Evolutionary conservation across 2,888 invertebrate species (phyloP).

Genomic region (Habroteleia sp.): DNA sequence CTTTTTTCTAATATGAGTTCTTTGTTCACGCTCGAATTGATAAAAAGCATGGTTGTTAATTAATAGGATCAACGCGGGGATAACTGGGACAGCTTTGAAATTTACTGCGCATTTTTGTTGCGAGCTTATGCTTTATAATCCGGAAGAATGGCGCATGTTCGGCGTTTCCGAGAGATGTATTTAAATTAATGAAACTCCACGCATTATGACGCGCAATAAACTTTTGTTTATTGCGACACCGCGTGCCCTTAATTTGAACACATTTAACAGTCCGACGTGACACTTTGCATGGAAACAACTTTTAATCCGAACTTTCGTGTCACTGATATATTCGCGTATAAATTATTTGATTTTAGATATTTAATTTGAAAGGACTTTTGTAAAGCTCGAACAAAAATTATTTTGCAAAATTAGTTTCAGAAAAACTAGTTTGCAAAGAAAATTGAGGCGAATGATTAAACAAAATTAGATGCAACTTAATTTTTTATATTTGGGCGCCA

Average conservation of each 20-base stretch:
- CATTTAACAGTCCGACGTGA: slow-evolving; percentile 7
- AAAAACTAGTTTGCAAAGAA: no score
- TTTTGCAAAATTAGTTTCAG: no score
- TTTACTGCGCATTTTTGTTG: slow-evolving; percentile 8
- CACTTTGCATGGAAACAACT: slow-evolving; percentile 14
- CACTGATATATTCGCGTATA: no score
- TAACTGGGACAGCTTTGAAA: slow-evolving; percentile 5
- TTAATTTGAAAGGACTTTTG: no score
- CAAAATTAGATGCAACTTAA: no score
- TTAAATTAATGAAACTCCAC: slow-evolving; percentile 33
- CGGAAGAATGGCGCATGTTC: slow-evolving; percentile 2
- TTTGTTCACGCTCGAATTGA: slow-evolving; percentile 5
- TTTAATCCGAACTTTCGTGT: slow-evolving; percentile 4
- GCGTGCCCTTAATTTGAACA: slow-evolving; percentile 13
- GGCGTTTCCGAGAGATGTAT: neutral
- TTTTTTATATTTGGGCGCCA: no score
- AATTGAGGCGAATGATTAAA: no score
- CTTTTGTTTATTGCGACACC: slow-evolving; percentile 29
- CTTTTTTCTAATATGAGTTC: slow-evolving; percentile 1
- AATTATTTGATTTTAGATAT: no score
- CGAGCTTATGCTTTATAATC: slow-evolving; percentile 8
- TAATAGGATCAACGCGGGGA: slow-evolving; percentile 9
- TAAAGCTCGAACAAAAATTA: no score
- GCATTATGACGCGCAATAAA: slow-evolving; percentile 37
- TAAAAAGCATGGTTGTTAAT: slow-evolving; percentile 15